Conservation (phyloP, 2,797 vertebrate species). For the Acanthurus leucopareius region DNA sequence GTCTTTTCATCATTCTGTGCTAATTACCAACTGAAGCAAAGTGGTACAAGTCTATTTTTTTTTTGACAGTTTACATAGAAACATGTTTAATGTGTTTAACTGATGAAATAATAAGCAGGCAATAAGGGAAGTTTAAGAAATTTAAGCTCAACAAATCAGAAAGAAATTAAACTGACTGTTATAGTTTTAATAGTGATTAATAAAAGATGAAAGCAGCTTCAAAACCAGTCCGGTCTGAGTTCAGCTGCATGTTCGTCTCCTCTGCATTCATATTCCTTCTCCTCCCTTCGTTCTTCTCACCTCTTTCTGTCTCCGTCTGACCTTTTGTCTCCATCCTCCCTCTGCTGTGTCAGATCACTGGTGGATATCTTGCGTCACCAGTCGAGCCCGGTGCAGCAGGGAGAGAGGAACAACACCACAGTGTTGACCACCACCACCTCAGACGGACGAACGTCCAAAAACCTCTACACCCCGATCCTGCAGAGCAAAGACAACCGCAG, state of each 20-base stretch:
- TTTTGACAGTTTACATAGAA: too few relatives aligned
- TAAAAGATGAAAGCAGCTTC: neutral
- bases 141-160: too few relatives aligned
- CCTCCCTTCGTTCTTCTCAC: neutral
- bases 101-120: too few relatives aligned
- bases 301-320: neutral
- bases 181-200: too few relatives aligned
- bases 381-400: constrained; percentile 88
- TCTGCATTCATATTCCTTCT: neutral
- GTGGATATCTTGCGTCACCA: constrained; percentile 94
- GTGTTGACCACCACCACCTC: constrained; percentile 82
- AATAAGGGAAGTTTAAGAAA: too few relatives aligned
- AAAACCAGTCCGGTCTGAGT: neutral
- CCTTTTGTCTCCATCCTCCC: neutral
- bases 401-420: constrained; percentile 89
- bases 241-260: neutral
- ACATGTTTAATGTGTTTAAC: too few relatives aligned
- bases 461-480: constrained; percentile 88
- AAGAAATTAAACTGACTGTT: too few relatives aligned
- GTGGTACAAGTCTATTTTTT: too few relatives aligned
- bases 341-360: constrained; percentile 85
- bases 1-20: too few relatives aligned
- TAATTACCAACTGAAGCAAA: too few relatives aligned
- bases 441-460: constrained; percentile 89
- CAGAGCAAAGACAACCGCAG: constrained; percentile 92